Conservation (phyloP, 2,797 vertebrate species). For the Acipenser oxyrinchus region DNA sequence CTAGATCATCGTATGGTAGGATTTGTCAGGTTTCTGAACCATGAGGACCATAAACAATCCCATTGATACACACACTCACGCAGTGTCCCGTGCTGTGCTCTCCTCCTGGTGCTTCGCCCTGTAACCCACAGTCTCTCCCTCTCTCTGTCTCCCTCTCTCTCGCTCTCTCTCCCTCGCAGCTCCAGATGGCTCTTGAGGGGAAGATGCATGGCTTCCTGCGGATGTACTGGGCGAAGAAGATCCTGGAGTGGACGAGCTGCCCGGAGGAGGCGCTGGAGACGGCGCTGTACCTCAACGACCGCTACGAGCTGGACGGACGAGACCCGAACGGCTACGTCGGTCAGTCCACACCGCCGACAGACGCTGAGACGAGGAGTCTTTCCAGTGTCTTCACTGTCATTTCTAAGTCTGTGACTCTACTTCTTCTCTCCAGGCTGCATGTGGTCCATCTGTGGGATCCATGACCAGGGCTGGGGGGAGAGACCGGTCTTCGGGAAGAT, state of each 20-base stretch:
- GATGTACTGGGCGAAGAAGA: conserved; percentile 95
- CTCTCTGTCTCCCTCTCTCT: background rate
- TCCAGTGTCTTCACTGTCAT: accelerated
- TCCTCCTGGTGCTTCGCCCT: accelerated
- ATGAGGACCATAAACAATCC: background rate
- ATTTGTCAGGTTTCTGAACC: background rate
- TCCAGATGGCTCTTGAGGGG: conserved; percentile 73
- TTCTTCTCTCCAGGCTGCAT: conserved; percentile 64
- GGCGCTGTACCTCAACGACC: conserved; percentile 78
- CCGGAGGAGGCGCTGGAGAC: conserved; percentile 74
- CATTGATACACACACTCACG: background rate
- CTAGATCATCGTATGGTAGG: no score
- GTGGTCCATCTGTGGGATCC: conserved; percentile 84
- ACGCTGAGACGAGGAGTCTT: accelerated
- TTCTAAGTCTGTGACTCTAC: background rate
- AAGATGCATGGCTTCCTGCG: conserved; percentile 84
- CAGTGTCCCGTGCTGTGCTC: no score
- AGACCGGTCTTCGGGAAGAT: conserved; percentile 76
- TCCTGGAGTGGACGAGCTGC: conserved; percentile 79
- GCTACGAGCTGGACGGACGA: conserved; percentile 71
- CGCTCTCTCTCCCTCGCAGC: conserved; percentile 30
- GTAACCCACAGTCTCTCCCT: background rate
- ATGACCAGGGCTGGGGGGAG: conserved; percentile 80
- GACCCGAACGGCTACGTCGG: conserved; percentile 85
- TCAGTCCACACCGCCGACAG: conserved; percentile 24